Evolutionary conservation across 2,888 invertebrate species (phyloP).

Genomic region (Phytoseiulus persimilis): DNA sequence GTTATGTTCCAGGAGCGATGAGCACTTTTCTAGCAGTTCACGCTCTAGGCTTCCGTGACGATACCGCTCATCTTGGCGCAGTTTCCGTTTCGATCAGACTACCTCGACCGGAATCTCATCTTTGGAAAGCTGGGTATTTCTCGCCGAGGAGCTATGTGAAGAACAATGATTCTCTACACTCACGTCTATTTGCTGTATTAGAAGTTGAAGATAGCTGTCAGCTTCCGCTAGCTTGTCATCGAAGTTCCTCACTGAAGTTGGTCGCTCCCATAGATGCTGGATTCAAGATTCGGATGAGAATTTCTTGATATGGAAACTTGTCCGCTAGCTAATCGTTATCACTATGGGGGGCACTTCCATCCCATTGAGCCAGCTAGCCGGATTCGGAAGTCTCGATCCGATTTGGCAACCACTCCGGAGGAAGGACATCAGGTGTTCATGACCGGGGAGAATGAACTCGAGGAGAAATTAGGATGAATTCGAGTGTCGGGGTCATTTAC

Average conservation of each 20-base stretch:
- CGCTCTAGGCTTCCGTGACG: not conserved
- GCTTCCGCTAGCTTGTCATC: slow-evolving; percentile 87
- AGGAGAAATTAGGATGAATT: too few species aligned
- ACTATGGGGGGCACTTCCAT: too few species aligned
- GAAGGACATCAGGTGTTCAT: slow-evolving; percentile 7
- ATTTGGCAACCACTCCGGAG: not conserved
- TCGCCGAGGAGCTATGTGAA: too few species aligned
- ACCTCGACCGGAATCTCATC: too few species aligned
- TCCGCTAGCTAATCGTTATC: too few species aligned
- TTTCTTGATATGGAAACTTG: too few species aligned
- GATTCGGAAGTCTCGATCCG: not conserved
- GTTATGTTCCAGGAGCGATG: too few species aligned
- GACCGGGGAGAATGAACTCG: slow-evolving; percentile 43
- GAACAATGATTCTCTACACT: slow-evolving; percentile 41
- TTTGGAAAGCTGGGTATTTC: too few species aligned
- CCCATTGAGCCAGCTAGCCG: too few species aligned
- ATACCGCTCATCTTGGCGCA: not conserved
- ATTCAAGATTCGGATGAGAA: slow-evolving; percentile 39
- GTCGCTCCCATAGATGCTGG: slow-evolving; percentile 56
- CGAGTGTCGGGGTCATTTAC: slow-evolving; percentile 40
- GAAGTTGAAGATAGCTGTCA: slow-evolving; percentile 86
- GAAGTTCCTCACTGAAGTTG: slow-evolving; percentile 61
- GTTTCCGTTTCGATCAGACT: not conserved
- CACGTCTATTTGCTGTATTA: slow-evolving; percentile 80
- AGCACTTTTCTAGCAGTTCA: not conserved